Evolutionary conservation across 1,140 invertebrate genomes (phyloP), one percentile per base, ranked within the genome.

Genomic region (Argopecten irradians): DNA sequence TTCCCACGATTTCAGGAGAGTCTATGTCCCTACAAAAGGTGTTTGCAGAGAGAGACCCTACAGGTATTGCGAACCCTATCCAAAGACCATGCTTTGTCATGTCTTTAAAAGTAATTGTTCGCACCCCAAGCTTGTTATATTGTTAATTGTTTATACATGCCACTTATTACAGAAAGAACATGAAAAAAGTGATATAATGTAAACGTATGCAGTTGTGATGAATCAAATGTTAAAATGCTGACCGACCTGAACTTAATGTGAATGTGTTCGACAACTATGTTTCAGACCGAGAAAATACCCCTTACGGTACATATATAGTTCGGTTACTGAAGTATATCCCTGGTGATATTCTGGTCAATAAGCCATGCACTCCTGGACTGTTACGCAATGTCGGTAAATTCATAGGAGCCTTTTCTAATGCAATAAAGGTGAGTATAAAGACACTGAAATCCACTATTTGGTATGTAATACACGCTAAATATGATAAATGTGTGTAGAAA

Each of bases 291-390:
- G 14, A 84, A 28, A 84, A 36, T 13, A 22, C 36, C 32, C 34
- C 86, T 9, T 36, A 43, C 84, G 90, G 90, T 35, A 89, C 88
- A 14, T 97, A 98, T 93, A 96, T 97, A 0, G 97, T 98, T 0
- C 96, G 97, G 41, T 95, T 98, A 2, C 92, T 98, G 89, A 96
- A 97, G 83, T 98, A 96, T 93, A 96, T 97, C 22, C 96, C 97
- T 0, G 98, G 98, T 0, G 96, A 96, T 85, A 95, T 97, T 83
- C 95, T 98, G 16, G 95, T 95, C 36, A 95, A 97, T 43, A 96
- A 97, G 1, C 95, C 96, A 0, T 95, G 95, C 36, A 96, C 96
- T 0, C 94, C 96, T 7, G 94, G 96, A 83, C 93, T 98, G 5
- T 96, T 97, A 83, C 97, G 96, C 91, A 96, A 98, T 91, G 95